Evolutionary conservation across 2,797 vertebrate species (phyloP).

Genomic region (Lateolabrax maculatus): DNA sequence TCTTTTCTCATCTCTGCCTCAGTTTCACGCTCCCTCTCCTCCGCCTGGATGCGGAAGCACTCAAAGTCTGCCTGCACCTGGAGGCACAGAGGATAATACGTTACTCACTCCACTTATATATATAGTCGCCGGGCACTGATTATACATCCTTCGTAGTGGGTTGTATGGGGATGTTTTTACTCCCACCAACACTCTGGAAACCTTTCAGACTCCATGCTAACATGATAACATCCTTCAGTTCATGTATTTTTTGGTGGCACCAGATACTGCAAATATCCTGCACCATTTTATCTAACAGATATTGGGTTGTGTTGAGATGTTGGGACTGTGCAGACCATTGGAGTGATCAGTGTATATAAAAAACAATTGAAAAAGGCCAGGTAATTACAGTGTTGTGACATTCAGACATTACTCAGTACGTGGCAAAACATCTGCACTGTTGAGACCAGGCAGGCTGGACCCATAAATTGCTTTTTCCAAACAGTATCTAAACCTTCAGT

Average conservation of each 20-base stretch:
- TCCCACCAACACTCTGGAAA: background rate
- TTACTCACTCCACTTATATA: background rate
- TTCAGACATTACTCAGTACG: conserved; percentile 25
- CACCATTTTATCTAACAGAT: background rate
- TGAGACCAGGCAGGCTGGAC: background rate
- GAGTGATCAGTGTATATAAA: background rate
- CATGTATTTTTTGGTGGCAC: background rate
- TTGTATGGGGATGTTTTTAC: no score
- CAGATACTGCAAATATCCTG: background rate
- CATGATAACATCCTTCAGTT: background rate
- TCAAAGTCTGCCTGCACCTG: conserved; percentile 84
- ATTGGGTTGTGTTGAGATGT: background rate
- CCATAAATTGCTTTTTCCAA: background rate
- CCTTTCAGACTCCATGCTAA: background rate
- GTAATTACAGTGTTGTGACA: conserved; percentile 25
- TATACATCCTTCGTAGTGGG: background rate
- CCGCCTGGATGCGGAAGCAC: conserved; percentile 81
- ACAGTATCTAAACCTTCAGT: background rate
- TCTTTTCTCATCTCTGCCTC: conserved; percentile 85
- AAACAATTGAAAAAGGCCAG: conserved; percentile 37
- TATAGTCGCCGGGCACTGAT: background rate
- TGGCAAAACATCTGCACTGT: conserved; percentile 26
- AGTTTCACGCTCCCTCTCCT: conserved; percentile 83
- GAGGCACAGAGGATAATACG: conserved; percentile 20
- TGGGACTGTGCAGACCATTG: background rate